These are phyloP conservation scores for Triplophysa dalaica DNA, from an alignment of 2,113 vertebrate species.

Conservation along the genomic window DNA sequence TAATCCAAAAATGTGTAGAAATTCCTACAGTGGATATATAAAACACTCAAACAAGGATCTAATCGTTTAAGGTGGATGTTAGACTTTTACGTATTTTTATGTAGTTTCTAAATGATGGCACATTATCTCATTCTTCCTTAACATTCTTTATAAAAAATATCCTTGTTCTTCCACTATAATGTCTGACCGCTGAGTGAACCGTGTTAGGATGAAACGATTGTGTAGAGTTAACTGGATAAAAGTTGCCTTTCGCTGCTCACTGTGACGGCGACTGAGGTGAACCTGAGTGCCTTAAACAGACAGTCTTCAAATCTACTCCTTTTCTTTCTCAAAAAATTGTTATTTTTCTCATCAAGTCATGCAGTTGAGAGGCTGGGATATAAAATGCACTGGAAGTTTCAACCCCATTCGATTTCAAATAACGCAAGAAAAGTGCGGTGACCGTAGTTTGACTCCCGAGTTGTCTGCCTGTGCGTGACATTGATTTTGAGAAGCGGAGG, in stretches of 20 bases:
- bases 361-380: constrained; percentile 51
- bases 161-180: not conserved
- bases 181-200: not conserved
- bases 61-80: not conserved
- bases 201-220: not conserved
- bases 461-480: constrained; percentile 65
- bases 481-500: constrained; percentile 52
- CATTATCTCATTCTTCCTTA: not conserved
- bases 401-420: constrained; percentile 55
- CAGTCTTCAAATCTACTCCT: not conserved
- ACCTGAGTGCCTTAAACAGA: constrained; percentile 21
- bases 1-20: no score
- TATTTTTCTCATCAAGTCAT: constrained; percentile 57
- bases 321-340: constrained; percentile 14
- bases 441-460: constrained; percentile 72
- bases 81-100: not conserved
- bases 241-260: not conserved
- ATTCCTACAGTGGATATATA: no score
- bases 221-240: not conserved
- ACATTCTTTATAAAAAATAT: not conserved
- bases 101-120: not conserved
- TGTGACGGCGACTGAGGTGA: not conserved
- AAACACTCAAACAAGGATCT: no score
- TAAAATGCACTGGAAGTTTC: constrained; percentile 64
- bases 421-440: constrained; percentile 58